These are phyloP conservation scores for Nesogale talazaci DNA, from an alignment of 2,113 vertebrate species.

Conservation along the genomic window DNA sequence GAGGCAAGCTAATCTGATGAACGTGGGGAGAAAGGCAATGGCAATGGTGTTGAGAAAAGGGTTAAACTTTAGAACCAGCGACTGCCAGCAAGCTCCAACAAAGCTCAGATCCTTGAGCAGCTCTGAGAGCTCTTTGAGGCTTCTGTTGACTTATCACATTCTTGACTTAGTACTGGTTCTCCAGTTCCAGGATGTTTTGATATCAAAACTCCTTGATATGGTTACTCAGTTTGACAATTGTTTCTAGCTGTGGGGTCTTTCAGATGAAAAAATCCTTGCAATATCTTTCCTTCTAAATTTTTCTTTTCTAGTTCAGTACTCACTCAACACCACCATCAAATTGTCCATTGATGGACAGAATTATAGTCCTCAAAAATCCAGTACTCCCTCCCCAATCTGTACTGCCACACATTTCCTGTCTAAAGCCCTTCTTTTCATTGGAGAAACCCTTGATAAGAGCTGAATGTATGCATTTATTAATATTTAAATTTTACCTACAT, in stretches of 20 bases:
- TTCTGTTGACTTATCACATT: not conserved
- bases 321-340: not conserved
- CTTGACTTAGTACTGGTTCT: not conserved
- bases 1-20: not conserved
- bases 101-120: not conserved
- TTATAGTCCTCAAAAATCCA: not conserved
- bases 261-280: not conserved
- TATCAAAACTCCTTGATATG: not conserved
- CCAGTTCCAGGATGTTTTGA: not conserved
- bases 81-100: not conserved
- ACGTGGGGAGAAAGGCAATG: not conserved
- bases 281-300: not conserved
- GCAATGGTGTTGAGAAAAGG: not conserved
- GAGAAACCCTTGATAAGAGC: not conserved
- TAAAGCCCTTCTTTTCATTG: not conserved
- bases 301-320: not conserved
- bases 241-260: constrained; percentile 6
- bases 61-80: not conserved
- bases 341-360: not conserved
- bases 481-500: not conserved
- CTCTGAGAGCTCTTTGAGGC: not conserved
- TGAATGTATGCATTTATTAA: not conserved
- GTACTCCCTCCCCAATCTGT: not conserved
- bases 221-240: not conserved
- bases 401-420: not conserved